A percentile compares a stretch with the other conserved stretches of the same genome.
These are phyloP conservation scores for Myrmophylax atrothorax DNA, from an alignment of 2,113 vertebrate species.

Conservation along the genomic window DNA sequence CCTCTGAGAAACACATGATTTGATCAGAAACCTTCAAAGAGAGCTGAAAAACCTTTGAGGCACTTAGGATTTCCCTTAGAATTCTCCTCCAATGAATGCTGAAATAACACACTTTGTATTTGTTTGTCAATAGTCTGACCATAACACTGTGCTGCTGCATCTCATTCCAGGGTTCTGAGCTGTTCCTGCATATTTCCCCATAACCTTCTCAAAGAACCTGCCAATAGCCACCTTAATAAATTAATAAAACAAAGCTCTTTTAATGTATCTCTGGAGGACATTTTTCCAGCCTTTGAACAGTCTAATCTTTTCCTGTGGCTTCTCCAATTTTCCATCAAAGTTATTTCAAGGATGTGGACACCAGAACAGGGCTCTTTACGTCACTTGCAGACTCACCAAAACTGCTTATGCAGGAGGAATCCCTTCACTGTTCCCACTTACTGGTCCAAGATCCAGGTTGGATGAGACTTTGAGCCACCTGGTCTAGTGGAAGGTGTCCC, in stretches of 20 bases:
- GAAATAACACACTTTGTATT: accelerated
- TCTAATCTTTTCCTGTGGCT: background rate
- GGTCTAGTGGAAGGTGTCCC: background rate
- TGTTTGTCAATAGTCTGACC: background rate
- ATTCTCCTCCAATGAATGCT: background rate
- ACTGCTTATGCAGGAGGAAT: background rate
- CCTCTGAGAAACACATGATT: background rate
- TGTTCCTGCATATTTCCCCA: background rate
- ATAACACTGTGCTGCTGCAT: accelerated
- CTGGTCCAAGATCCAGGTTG: background rate
- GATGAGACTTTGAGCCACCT: background rate
- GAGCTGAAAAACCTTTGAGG: background rate
- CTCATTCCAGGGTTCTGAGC: background rate
- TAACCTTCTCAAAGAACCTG: background rate
- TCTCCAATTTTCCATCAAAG: background rate
- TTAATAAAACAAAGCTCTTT: background rate
- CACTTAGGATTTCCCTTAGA: background rate
- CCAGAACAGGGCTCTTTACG: background rate
- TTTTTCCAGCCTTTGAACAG: background rate
- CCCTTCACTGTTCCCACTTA: background rate
- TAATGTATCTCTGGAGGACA: background rate
- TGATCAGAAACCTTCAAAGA: background rate
- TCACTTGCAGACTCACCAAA: background rate
- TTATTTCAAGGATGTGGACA: background rate
- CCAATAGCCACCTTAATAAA: background rate